Percentiles rank a stretch among this genome's conserved stretches.
Conservation (phyloP, 2,888 invertebrate genomes). For the Sphaeridia pumilis region DNA sequence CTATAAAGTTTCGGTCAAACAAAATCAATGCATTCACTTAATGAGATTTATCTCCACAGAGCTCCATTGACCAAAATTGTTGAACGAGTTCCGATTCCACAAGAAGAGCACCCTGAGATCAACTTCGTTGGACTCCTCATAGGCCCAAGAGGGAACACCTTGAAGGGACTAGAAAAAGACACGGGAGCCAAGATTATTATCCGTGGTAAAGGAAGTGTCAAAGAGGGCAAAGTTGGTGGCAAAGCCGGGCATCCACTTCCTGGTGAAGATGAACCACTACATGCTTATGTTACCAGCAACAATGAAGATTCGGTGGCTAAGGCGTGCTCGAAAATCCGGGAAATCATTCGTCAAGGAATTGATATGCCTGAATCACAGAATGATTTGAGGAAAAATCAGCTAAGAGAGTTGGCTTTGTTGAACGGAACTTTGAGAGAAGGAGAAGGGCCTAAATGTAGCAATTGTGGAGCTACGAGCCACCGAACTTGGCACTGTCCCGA, state of each 20-base stretch:
- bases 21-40: constrained; percentile 87
- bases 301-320: constrained; percentile 94
- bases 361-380: constrained; percentile 99
- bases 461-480: constrained; percentile 87
- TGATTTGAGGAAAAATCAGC: constrained; percentile 90
- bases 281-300: constrained; percentile 97
- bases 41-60: too few relatives aligned
- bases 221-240: constrained; percentile 94
- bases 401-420: constrained; percentile 89
- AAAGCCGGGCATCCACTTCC: constrained; percentile 97
- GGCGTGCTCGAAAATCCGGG: constrained; percentile 92
- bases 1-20: constrained; percentile 47
- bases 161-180: constrained; percentile 94
- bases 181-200: constrained; percentile 97
- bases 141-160: constrained; percentile 95
- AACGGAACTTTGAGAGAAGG: constrained; percentile 98
- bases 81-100: constrained; percentile 99
- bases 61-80: constrained; percentile 68
- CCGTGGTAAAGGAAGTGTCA: constrained; percentile 97
- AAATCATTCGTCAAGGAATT: constrained; percentile 93
- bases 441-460: constrained; percentile 77
- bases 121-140: constrained; percentile 98
- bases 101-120: constrained; percentile 98
- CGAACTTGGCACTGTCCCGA: constrained; percentile 93
- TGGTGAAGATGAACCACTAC: constrained; percentile 97